phyloP scores from a whole-genome alignment of 2,797 vertebrate species.

The Acomys russatus region DNA sequence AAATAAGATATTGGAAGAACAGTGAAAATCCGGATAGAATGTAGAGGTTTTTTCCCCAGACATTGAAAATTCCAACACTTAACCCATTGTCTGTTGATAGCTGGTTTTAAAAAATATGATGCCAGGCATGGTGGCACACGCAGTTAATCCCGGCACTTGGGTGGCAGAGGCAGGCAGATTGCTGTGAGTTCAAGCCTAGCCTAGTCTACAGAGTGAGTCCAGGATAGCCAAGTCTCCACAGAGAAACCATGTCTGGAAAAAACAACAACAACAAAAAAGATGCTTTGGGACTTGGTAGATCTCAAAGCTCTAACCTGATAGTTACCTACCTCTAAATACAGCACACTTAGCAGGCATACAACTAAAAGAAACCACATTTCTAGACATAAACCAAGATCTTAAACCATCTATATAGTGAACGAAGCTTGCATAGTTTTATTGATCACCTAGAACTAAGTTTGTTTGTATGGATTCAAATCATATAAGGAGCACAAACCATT shows the following conservation, averaged over 20 bases:
- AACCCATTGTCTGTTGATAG: not conserved
- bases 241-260: too few relatives aligned
- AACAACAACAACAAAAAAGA: not conserved
- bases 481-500: not conserved
- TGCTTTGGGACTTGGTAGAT: not conserved
- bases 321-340: not conserved
- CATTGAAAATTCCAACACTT: constrained; percentile 15
- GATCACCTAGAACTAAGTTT: not conserved
- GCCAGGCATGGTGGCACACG: too few relatives aligned
- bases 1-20: not conserved
- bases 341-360: not conserved
- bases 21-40: not conserved
- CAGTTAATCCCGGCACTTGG: too few relatives aligned
- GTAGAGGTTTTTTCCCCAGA: not conserved
- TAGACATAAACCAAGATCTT: not conserved
- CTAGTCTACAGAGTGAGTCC: too few relatives aligned
- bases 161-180: too few relatives aligned
- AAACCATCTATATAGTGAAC: not conserved
- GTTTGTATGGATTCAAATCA: not conserved
- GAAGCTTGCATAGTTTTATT: not conserved
- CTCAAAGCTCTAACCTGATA: not conserved
- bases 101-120: not conserved
- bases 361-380: not conserved
- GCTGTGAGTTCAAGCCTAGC: too few relatives aligned
- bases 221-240: too few relatives aligned